A percentile compares a stretch with the other conserved stretches of the same genome.
These are phyloP conservation scores for Podarcis lilfordi DNA, from an alignment of 2,797 vertebrate genomes.

Conservation along the genomic window DNA sequence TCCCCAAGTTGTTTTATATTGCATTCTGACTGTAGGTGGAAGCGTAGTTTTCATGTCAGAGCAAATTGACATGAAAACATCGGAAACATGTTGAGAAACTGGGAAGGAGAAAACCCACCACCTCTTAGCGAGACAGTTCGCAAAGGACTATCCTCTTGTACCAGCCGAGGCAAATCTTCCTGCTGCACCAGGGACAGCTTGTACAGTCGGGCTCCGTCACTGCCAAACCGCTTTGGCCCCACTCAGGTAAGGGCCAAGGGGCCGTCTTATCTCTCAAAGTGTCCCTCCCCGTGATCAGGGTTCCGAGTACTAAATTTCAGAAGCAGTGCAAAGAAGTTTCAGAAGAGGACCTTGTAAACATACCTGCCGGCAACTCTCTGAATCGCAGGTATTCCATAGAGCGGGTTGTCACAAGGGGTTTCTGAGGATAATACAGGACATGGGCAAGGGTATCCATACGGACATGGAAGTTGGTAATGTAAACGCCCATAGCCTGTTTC, in stretches of 20 bases:
- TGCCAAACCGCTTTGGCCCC: neutral
- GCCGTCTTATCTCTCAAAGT: neutral
- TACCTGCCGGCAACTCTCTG: conserved; percentile 96
- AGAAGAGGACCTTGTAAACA: neutral
- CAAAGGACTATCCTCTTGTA: neutral
- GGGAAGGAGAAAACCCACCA: no score
- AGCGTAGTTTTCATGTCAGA: neutral
- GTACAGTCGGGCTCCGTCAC: neutral
- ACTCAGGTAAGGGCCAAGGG: no score
- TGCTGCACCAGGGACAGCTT: neutral
- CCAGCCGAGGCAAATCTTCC: neutral
- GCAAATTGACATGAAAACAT: no score
- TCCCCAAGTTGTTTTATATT: neutral
- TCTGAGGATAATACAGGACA: conserved; percentile 97
- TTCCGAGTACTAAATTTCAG: neutral
- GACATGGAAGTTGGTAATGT: conserved; percentile 98
- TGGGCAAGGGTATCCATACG: conserved; percentile 98
- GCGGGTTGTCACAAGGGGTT: conserved; percentile 94
- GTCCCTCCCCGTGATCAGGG: neutral
- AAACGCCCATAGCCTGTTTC: conserved; percentile 99
- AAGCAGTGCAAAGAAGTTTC: neutral
- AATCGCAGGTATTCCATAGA: conserved; percentile 99
- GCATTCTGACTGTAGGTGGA: neutral
- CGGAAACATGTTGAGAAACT: neutral
- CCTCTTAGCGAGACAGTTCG: neutral